phyloP scores from a whole-genome alignment of 2,888 invertebrate genomes.

The Trichopria drosophilae region DNA sequence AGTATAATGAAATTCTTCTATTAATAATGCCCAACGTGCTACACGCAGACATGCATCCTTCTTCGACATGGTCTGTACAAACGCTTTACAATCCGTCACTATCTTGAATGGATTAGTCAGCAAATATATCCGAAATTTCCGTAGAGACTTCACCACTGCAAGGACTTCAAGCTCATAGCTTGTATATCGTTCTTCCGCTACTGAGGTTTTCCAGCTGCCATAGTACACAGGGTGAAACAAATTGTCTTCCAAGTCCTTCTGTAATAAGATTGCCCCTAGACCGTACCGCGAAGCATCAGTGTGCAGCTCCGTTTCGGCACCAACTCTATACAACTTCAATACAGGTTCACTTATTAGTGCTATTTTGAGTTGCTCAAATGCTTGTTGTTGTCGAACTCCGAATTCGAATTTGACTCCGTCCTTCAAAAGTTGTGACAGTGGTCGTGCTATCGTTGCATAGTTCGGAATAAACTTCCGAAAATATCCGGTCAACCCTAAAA shows the following conservation, averaged over 20 bases:
- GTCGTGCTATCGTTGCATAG: no score
- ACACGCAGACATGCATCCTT: constrained; percentile 21
- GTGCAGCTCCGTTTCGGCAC: no score
- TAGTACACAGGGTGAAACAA: no score
- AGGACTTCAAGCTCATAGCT: no score
- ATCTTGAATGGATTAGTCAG: constrained; percentile 29
- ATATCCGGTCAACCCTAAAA: constrained; percentile 14
- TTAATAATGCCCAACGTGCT: no score
- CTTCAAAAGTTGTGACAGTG: no score
- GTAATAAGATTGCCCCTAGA: constrained; percentile 17
- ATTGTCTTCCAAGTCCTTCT: no score
- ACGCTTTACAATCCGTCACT: constrained; percentile 35
- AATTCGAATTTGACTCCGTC: neutral
- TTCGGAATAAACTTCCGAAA: no score
- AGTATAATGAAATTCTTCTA: constrained; percentile 31
- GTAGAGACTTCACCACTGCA: constrained; percentile 23
- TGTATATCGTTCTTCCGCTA: no score
- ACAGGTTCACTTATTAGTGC: constrained; percentile 1
- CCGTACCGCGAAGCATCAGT: neutral
- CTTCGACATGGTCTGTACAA: constrained; percentile 29
- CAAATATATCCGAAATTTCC: constrained; percentile 25
- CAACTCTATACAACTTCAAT: neutral
- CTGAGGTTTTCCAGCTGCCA: no score
- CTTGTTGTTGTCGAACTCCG: neutral
- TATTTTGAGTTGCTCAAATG: no score